These are phyloP conservation scores for Erithacus rubecula DNA, from an alignment of 2,797 vertebrate genomes.

Conservation along the genomic window DNA sequence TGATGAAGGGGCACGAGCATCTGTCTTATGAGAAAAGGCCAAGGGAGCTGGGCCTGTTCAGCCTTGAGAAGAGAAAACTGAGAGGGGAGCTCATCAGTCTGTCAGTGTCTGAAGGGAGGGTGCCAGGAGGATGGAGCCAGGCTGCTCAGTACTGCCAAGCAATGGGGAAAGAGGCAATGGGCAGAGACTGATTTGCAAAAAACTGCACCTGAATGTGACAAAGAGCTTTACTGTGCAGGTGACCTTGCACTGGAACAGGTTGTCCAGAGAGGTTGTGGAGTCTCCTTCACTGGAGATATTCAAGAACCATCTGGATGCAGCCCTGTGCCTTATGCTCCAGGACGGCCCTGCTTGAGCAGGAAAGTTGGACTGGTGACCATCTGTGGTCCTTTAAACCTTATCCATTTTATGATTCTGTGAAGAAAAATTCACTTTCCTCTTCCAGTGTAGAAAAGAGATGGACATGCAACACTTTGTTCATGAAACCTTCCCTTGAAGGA, in stretches of 20 bases:
- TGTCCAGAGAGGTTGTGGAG: not conserved
- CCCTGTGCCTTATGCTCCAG: not conserved
- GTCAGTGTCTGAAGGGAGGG: too few relatives aligned
- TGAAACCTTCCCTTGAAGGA: not conserved
- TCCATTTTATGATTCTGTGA: not conserved
- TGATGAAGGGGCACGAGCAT: not conserved
- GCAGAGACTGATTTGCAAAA: not conserved
- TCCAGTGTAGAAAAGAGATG: not conserved
- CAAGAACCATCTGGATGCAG: not conserved
- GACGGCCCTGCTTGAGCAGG: not conserved
- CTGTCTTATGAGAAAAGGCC: not conserved
- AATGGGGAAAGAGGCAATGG: rapidly evolving
- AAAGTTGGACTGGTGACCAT: not conserved
- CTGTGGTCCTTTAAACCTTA: not conserved
- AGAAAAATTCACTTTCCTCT: not conserved
- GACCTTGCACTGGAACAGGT: not conserved
- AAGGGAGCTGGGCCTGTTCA: not conserved
- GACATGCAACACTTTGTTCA: not conserved
- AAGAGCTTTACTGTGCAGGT: not conserved
- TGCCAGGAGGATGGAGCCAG: not conserved
- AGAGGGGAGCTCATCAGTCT: too few relatives aligned
- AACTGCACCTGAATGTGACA: not conserved
- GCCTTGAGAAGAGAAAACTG: rapidly evolving
- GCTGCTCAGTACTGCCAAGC: not conserved
- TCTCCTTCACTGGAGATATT: not conserved